Base-by-base conservation (phyloP, 2,797 vertebrate genomes). In the Phrynocephalus forsythii region DNA sequence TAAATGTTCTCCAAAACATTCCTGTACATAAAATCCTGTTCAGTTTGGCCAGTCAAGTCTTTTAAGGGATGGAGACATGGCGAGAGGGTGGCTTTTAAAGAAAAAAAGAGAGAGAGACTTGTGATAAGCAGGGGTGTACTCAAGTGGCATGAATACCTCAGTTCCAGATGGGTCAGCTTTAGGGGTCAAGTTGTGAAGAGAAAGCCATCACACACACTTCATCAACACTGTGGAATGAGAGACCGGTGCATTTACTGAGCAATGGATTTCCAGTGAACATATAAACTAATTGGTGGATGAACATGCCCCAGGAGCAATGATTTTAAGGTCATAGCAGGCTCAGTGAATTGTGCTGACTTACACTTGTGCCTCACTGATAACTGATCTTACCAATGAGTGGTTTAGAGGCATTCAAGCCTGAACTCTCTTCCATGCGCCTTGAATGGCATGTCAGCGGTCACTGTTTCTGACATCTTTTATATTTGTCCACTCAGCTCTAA, bases 401-500 rank as follows among this genome's bases (percentile, higher is more conserved):
- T 97, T 97, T 95, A 95, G 95, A 96, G 95, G 96, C 96, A 97
- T 97, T 97, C 97, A 97, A 96, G 97, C 97, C 96, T 97, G 95
- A 97, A 95, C 95, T 95, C 95, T 95, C 95, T 96, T 97, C 97
- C 96, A 95, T 97, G 96, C 93, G 95, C 97, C 96, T 97, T 97
- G 95, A 97, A 97, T 97, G 95, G 96, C 96, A 95, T 96, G 97
- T 97, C 97, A 98, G 97, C 95, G 96, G 97, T 98, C 97, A 97
- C 96, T 96, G 96, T 97, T 97, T 97, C 97, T 97, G 98, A 97
- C 97, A 95, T 97, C 96, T 96, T 98, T 99, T 99, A 97, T 99
- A 96, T 98, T 98, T 98, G 98, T 95, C 97, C 97, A 98, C 96
- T 97, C 97, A 98, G 97, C 97, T 98, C 96, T 97, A 98, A 98